A percentile compares a stretch with the other conserved stretches of the same genome.
Evolutionary conservation across 2,888 invertebrate species (phyloP).

Genomic region (Nemoura dubitans): DNA sequence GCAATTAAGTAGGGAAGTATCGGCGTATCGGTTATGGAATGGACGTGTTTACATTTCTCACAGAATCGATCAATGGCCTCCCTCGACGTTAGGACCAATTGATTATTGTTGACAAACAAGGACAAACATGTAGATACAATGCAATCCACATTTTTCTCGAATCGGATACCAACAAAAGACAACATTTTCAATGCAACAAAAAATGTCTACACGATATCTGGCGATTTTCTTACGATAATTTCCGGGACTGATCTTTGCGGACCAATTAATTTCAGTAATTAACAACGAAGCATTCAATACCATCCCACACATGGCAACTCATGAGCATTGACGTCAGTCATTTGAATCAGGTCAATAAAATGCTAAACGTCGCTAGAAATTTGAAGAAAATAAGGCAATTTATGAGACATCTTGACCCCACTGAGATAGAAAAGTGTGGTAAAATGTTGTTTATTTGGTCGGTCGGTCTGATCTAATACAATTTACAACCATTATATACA

Average conservation of each 20-base stretch:
- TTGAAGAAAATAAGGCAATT: constrained; percentile 27
- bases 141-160: background rate
- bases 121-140: background rate
- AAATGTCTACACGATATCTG: background rate
- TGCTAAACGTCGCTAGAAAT: constrained; percentile 14
- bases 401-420: constrained; percentile 24
- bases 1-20: background rate
- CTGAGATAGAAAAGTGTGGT: background rate
- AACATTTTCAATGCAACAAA: background rate
- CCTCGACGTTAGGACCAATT: background rate
- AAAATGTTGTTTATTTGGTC: background rate
- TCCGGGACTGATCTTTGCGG: background rate
- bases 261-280: background rate
- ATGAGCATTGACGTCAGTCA: constrained; percentile 9
- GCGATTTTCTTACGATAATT: background rate
- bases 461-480: no score
- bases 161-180: background rate
- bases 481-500: background rate
- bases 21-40: background rate
- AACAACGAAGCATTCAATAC: background rate
- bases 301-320: background rate
- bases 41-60: background rate
- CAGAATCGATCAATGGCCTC: background rate
- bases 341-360: constrained; percentile 20
- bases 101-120: background rate